Base-by-base conservation (phyloP, 2,113 vertebrate genomes). In the Forbesichthys agassizii region DNA sequence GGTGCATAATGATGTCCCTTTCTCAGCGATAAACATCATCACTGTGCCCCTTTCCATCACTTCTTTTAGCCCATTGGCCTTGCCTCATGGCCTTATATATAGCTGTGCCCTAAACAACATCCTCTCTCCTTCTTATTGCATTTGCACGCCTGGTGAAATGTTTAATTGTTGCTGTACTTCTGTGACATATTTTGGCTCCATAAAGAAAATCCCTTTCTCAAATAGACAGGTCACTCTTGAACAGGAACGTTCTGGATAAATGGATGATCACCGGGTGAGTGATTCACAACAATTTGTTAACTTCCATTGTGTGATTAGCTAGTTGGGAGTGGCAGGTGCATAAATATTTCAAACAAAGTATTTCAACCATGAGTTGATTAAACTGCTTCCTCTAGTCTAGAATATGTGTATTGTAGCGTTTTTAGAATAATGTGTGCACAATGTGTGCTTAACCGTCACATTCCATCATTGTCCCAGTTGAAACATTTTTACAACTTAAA, bases 1-100 rank as follows among this genome's bases (percentile, higher is more conserved):
- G 85, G 87, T 90, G 79, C 86, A 53, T 88, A 86, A 90, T 88
- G 83, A 90, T 85, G 90, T 84, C 71, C 77, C 73, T 66, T 88
- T 81, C 83, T 71, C 71, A 16, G 77, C 49, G 46, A 88, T 89
- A 78, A 91, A 85, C 82, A 82, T 83, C 82, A 87, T 84, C 83
- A 62, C 75, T 57, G n/a, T 72, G 79, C 85, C 88, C 83, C 81
- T 85, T 86, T 84, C 47, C 76, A 66, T 84, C 82, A 70, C 75
- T 87, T 74, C 75, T 83, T 83, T 88, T 82, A 79, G 75, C 76
- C 71, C 56, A 46, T 46, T 64, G 69, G 62, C 62, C 69, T 71
- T 9, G 51, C 36, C 27, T 54, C 71, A 58, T 83, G 67, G 80
- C 36, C 20, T 58, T 78, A 73, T 86, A 88, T 83, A 58, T 10